Percentiles rank a stretch among this genome's conserved stretches.
These are phyloP conservation scores for Propithecus coquereli DNA, from an alignment of 2,113 vertebrate species.

Conservation along the genomic window DNA sequence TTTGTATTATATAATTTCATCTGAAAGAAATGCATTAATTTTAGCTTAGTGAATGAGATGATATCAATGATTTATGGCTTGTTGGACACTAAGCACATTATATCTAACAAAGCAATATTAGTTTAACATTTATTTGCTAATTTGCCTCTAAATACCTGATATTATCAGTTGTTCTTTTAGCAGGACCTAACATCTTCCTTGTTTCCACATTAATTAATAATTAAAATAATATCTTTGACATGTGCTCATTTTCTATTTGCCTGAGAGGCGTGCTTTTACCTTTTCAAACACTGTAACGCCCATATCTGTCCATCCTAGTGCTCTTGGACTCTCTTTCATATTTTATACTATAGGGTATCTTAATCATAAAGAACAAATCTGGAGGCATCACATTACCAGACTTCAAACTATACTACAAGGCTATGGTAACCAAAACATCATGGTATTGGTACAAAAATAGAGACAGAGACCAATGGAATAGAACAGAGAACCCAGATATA, in stretches of 20 bases:
- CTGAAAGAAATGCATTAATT: background rate
- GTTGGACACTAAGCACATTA: background rate
- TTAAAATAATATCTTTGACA: background rate
- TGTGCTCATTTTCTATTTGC: background rate
- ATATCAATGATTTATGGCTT: background rate
- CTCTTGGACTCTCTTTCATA: background rate
- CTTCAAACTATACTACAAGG: no score
- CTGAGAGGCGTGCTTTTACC: background rate
- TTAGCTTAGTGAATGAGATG: background rate
- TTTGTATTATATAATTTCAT: background rate
- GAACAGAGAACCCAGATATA: no score
- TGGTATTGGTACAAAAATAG: no score
- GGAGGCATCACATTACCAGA: no score
- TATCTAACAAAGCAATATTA: background rate
- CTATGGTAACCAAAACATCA: no score
- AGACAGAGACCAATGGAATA: no score
- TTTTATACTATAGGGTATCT: background rate
- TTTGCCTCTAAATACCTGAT: background rate
- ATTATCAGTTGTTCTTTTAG: background rate
- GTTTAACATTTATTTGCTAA: background rate
- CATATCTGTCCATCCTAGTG: background rate
- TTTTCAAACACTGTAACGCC: background rate
- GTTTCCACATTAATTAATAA: background rate
- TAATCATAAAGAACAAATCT: no score
- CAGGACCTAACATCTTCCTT: background rate